Evolutionary conservation across 2,113 vertebrate genomes (phyloP).

Genomic region (Ammospiza caudacuta): DNA sequence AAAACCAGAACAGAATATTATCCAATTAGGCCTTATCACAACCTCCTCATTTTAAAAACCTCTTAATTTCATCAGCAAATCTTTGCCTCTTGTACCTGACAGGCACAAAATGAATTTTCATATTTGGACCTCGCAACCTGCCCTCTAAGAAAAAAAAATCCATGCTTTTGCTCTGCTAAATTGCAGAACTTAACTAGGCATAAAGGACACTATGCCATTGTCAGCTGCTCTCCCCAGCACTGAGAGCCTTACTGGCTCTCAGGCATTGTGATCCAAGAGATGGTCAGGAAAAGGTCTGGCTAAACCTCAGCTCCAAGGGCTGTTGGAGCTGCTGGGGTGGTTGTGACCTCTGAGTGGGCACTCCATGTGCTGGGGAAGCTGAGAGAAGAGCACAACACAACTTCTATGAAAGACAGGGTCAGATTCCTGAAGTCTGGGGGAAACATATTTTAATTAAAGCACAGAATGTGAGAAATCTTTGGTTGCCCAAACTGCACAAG

Average conservation of each 20-base stretch:
- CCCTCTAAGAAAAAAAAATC: neutral
- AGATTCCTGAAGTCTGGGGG: neutral
- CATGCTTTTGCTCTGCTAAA: neutral
- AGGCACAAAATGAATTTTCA: neutral
- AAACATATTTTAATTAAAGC: neutral
- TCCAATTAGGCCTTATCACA: neutral
- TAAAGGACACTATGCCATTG: neutral
- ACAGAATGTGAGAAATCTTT: neutral
- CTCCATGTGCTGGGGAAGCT: fast-evolving
- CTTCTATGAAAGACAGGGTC: neutral
- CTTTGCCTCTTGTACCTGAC: neutral
- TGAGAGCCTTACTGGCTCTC: neutral
- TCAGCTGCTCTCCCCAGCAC: neutral
- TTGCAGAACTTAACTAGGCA: neutral
- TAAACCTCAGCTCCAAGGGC: neutral
- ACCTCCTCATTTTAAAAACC: neutral
- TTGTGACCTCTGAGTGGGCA: neutral
- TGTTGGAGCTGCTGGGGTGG: neutral
- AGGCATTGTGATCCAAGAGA: neutral
- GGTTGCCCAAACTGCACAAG: neutral
- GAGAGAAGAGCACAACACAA: neutral
- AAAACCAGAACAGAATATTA: neutral
- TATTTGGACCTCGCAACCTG: neutral
- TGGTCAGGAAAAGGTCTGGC: neutral
- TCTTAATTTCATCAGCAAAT: neutral